Conservation (phyloP, 2,113 vertebrate species). For the Caloenas nicobarica region DNA sequence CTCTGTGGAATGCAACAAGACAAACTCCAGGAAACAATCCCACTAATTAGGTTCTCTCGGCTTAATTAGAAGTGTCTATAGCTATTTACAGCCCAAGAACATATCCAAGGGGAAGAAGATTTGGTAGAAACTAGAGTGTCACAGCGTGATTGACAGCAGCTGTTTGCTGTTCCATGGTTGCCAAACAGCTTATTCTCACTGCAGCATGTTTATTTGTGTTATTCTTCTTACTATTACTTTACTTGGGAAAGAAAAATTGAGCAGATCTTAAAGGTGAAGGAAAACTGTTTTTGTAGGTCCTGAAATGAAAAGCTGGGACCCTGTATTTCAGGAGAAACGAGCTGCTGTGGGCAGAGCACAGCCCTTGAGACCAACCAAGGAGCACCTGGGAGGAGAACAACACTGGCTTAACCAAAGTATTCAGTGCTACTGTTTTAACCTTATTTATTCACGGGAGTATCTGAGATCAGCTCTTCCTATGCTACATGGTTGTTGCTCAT, state of each 20-base stretch:
- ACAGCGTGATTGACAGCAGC: conserved; percentile 16
- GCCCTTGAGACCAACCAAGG: neutral
- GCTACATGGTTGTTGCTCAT: neutral
- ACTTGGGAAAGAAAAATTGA: neutral
- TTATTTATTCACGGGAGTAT: neutral
- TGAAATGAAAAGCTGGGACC: neutral
- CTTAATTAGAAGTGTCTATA: conserved; percentile 51
- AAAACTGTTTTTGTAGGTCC: neutral
- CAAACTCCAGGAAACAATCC: conserved; percentile 24
- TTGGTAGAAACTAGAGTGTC: conserved; percentile 14
- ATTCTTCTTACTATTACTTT: neutral
- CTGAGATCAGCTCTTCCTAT: neutral
- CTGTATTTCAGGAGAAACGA: neutral
- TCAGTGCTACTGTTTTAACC: neutral
- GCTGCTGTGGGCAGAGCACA: neutral
- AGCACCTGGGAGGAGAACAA: neutral
- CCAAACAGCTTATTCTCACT: neutral
- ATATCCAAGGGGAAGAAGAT: conserved; percentile 6
- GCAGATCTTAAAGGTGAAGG: neutral
- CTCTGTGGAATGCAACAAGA: neutral
- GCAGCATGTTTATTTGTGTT: neutral
- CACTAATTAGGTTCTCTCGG: conserved; percentile 49
- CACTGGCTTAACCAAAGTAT: neutral
- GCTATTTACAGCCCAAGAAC: conserved; percentile 30
- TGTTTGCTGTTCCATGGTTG: neutral